phyloP scores from a whole-genome alignment of 2,113 vertebrate species.

The Vulpes vulpes region DNA sequence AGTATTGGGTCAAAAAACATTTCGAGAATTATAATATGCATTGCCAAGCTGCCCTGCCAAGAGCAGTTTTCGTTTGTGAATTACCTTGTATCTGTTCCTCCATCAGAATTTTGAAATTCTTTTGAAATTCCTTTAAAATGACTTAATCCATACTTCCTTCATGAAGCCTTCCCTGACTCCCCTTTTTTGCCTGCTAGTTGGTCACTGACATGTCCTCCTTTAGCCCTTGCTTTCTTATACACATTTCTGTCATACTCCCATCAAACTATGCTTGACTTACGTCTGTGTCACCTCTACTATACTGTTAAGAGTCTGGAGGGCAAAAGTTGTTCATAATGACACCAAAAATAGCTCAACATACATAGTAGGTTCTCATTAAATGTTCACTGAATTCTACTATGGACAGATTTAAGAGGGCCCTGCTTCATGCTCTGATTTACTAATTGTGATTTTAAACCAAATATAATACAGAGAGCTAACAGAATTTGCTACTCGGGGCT shows the following conservation, averaged over 20 bases:
- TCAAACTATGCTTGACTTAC: background rate
- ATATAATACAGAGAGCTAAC: slow-evolving; percentile 37
- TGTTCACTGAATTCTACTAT: slow-evolving; percentile 19
- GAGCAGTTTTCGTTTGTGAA: slow-evolving; percentile 46
- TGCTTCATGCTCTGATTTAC: slow-evolving; percentile 40
- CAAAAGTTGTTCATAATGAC: slow-evolving; percentile 41
- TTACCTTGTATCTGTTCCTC: slow-evolving; percentile 60
- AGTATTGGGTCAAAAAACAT: slow-evolving; percentile 47
- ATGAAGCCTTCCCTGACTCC: slow-evolving; percentile 65
- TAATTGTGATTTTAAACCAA: slow-evolving; percentile 49
- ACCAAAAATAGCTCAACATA: slow-evolving; percentile 31
- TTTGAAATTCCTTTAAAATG: slow-evolving; percentile 52
- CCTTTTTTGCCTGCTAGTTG: slow-evolving; percentile 8
- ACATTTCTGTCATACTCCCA: slow-evolving; percentile 19
- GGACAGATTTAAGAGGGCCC: slow-evolving; percentile 10
- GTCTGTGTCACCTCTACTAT: background rate
- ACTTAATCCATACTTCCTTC: slow-evolving; percentile 68
- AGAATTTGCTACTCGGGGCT: background rate
- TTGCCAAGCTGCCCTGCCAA: slow-evolving; percentile 50
- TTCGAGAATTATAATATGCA: slow-evolving; percentile 39
- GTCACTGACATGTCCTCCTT: background rate
- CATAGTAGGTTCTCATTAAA: background rate
- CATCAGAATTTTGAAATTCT: slow-evolving; percentile 55
- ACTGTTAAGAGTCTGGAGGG: background rate
- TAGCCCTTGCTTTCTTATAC: background rate